Percentiles rank a stretch among this genome's conserved stretches.
phyloP scores from a whole-genome alignment of 2,888 invertebrate species.

The Cheiracanthium punctorium region DNA sequence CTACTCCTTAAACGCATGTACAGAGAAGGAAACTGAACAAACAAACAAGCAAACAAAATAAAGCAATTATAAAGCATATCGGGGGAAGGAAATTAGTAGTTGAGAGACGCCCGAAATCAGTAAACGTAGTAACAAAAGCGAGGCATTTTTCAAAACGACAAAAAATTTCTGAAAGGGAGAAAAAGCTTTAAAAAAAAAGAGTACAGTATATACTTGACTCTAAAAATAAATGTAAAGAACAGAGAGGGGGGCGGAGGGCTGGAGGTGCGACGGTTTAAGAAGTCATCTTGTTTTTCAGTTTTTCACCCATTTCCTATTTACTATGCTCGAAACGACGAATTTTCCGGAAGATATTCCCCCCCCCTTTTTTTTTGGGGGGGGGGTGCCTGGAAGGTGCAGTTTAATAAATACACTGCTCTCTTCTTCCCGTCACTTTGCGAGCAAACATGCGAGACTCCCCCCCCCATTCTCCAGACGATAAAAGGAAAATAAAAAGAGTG shows the following conservation, averaged over 20 bases:
- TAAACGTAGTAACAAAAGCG: neutral
- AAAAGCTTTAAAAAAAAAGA: constrained; percentile 16
- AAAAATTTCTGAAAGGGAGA: neutral
- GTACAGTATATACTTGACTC: constrained; percentile 22
- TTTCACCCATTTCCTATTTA: constrained; percentile 65
- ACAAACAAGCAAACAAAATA: too few relatives aligned
- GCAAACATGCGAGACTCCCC: neutral
- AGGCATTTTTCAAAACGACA: neutral
- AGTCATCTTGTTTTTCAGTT: constrained; percentile 65
- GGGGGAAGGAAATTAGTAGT: neutral
- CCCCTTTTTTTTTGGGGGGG: neutral
- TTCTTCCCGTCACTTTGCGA: constrained; percentile 2
- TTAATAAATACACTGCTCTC: constrained; percentile 62
- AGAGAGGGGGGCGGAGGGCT: neutral
- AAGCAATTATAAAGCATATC: neutral
- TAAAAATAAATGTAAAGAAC: constrained; percentile 43
- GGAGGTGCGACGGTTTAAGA: constrained; percentile 62
- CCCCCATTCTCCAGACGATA: neutral
- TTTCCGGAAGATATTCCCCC: neutral
- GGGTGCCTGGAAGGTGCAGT: constrained; percentile 31
- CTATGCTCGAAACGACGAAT: constrained; percentile 2
- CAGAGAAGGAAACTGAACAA: too few relatives aligned
- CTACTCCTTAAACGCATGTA: too few relatives aligned
- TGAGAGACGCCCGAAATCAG: neutral
- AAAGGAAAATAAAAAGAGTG: constrained; percentile 17